A percentile compares a stretch with the other conserved stretches of the same genome.
phyloP scores from a whole-genome alignment of 1,140 invertebrate species.

The Bombus picipes region DNA sequence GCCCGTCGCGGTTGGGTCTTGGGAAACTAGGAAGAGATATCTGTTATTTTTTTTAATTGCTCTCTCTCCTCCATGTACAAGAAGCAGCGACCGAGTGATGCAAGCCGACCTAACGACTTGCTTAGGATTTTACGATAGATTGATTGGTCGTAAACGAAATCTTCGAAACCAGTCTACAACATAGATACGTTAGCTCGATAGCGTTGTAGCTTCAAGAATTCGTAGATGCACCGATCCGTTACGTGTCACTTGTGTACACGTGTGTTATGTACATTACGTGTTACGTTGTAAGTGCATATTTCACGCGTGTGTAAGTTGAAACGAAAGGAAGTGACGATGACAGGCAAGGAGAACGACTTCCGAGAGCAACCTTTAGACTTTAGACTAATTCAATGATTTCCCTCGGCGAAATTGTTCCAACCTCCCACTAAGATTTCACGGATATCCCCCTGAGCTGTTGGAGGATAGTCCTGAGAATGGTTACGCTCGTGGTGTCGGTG shows the following conservation, averaged over 20 bases:
- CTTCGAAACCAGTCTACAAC: too few species aligned
- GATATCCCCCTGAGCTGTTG: constrained; percentile 19
- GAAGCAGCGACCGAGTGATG: constrained; percentile 15
- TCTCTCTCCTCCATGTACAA: neutral
- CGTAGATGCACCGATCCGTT: neutral
- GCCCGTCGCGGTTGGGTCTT: constrained; percentile 70
- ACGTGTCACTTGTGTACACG: neutral
- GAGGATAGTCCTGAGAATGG: neutral
- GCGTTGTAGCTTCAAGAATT: neutral
- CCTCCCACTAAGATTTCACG: constrained; percentile 41
- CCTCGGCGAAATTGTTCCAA: constrained; percentile 2
- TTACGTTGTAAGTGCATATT: neutral
- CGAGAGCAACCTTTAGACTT: neutral
- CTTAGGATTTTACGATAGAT: neutral
- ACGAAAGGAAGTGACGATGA: neutral
- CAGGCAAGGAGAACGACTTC: neutral
- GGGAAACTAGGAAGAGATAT: constrained; percentile 74
- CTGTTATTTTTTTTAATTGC: constrained; percentile 19
- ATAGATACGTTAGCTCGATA: neutral
- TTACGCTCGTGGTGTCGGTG: constrained; percentile 16
- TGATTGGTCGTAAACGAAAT: constrained; percentile 25
- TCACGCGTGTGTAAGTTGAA: neutral
- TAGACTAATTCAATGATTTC: constrained; percentile 22
- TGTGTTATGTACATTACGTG: neutral
- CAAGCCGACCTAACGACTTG: constrained; percentile 8